A percentile compares a stretch with the other conserved stretches of the same genome.
Conservation (phyloP, 2,888 invertebrate genomes). For the Ypsolopha sequella region DNA sequence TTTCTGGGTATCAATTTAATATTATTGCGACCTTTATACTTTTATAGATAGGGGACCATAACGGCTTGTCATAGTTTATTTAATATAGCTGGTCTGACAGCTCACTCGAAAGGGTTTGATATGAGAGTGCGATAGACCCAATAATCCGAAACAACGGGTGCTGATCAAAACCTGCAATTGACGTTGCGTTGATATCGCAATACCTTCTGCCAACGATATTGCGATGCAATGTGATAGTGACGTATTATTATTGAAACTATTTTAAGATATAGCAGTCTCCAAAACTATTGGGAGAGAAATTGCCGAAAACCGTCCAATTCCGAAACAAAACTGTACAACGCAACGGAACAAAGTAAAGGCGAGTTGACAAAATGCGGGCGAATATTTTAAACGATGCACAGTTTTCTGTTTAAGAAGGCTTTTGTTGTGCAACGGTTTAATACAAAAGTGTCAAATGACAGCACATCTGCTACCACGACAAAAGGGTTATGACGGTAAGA, state of each 20-base stretch:
- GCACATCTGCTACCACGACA: constrained; percentile 62
- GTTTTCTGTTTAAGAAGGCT: constrained; percentile 67
- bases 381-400: constrained; percentile 60
- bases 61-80: constrained; percentile 35
- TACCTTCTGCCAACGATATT: not conserved
- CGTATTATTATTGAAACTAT: not conserved
- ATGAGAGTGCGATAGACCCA: constrained; percentile 63
- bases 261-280: not conserved
- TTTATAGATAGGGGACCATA: constrained; percentile 17
- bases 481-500: constrained; percentile 65
- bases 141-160: constrained; percentile 67
- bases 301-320: not conserved
- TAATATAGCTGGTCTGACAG: constrained; percentile 57
- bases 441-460: constrained; percentile 72
- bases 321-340: not conserved
- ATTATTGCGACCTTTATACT: constrained; percentile 40
- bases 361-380: constrained; percentile 58
- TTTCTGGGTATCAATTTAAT: constrained; percentile 53
- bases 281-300: not conserved
- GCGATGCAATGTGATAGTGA: not conserved
- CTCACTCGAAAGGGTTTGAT: constrained; percentile 64
- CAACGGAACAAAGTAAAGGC: not conserved
- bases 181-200: constrained; percentile 54
- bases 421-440: constrained; percentile 71
- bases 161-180: constrained; percentile 60